These are phyloP conservation scores for Centrocercus urophasianus DNA, from an alignment of 2,113 vertebrate genomes.

Conservation along the genomic window DNA sequence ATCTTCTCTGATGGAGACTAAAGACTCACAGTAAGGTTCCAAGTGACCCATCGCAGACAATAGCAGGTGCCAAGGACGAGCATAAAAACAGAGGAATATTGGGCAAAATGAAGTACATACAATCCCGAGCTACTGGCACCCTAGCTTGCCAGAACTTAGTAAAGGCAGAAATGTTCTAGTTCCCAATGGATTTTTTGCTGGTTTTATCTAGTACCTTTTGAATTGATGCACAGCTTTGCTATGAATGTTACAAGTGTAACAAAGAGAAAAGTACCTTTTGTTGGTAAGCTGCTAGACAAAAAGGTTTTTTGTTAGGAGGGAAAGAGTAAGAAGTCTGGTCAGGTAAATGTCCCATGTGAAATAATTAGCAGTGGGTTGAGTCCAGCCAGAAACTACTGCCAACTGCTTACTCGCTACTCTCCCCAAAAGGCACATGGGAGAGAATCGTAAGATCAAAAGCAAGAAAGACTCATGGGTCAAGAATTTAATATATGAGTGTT, in stretches of 20 bases:
- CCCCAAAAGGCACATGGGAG: neutral
- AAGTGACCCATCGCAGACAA: neutral
- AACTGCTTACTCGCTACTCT: neutral
- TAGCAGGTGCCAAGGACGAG: neutral
- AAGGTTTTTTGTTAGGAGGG: neutral
- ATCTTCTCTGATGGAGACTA: neutral
- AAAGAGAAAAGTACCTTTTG: neutral
- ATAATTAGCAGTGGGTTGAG: neutral
- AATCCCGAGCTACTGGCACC: neutral
- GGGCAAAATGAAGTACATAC: neutral
- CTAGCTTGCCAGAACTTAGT: neutral
- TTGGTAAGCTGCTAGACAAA: neutral
- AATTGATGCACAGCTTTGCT: neutral
- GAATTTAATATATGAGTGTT: neutral
- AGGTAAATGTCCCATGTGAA: accelerated
- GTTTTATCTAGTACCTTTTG: neutral
- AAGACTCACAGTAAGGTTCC: neutral
- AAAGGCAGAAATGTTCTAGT: neutral
- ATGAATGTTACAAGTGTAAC: neutral
- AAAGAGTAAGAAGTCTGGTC: neutral
- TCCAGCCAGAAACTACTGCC: neutral
- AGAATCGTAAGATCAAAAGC: neutral
- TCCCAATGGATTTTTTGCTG: neutral
- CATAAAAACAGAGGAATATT: neutral
- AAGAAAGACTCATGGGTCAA: neutral